phyloP scores from a whole-genome alignment of 2,113 vertebrate genomes.

The Catagonus wagneri region DNA sequence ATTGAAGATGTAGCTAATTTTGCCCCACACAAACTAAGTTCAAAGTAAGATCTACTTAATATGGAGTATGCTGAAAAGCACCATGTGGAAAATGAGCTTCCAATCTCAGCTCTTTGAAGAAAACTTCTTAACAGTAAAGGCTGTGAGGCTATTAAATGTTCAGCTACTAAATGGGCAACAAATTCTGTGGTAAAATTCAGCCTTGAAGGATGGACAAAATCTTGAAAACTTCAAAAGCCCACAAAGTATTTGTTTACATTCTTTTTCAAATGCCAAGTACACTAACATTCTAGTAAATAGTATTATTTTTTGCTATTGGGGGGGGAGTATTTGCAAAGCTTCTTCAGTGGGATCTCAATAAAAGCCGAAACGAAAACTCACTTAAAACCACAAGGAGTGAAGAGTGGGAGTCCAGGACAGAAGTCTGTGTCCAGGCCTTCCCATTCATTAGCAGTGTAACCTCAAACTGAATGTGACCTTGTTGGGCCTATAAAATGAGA shows the following conservation, averaged over 20 bases:
- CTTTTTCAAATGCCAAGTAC: neutral
- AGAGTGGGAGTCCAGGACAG: neutral
- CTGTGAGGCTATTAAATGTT: constrained; percentile 2
- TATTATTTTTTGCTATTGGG: neutral
- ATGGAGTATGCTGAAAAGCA: neutral
- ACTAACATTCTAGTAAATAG: neutral
- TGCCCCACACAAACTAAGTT: neutral
- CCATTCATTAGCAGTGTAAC: neutral
- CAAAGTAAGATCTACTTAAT: neutral
- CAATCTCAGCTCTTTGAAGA: neutral
- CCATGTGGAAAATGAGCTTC: constrained; percentile 21
- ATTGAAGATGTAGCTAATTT: neutral
- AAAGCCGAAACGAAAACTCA: constrained; percentile 19
- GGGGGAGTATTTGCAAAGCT: constrained; percentile 30
- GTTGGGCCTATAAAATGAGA: neutral
- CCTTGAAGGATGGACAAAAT: neutral
- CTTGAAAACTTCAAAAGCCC: constrained; percentile 28
- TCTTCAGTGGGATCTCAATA: neutral
- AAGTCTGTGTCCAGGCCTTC: neutral
- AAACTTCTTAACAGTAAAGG: constrained; percentile 31
- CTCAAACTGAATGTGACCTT: neutral
- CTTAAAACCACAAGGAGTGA: neutral
- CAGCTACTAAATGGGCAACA: neutral
- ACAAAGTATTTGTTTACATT: constrained; percentile 8
- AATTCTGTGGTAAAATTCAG: constrained; percentile 27